Evolutionary conservation across 2,113 vertebrate genomes (phyloP), one percentile per base, ranked within the genome.

Genomic region (Castor canadensis): DNA sequence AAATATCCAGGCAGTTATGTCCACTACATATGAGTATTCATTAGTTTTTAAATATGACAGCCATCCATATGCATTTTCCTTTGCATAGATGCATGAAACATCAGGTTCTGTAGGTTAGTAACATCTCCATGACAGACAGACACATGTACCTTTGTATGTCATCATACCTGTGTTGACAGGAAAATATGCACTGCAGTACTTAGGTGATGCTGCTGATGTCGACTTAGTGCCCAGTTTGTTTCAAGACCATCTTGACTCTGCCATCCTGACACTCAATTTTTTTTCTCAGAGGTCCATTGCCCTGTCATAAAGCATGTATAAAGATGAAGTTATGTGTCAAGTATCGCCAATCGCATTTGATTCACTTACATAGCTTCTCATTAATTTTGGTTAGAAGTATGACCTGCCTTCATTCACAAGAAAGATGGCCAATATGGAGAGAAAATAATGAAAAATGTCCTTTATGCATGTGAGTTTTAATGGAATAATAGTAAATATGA

Each of bases 251-350:
- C 79, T 62, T 83, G n/a, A 5, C 2, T 60, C 49, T 43, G 26
- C 28, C 10, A 64, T 71, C 22, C 43, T 6, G 30, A 56, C 1
- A 81, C 2, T 30, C 90, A 91, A 69, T 94, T 76, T 94, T 66
- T 43, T 87, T 76, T 66, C 69, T 40, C 12, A 92, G 82, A 81
- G 17, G 0, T 19, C 13, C 62, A 66, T 62, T 82, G 16, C 9
- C 15, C 6, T 67, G 12, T 20, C 19, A 15, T 56, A 52, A 56
- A 38, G 19, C 38, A 28, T 75, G 9, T 49, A 76, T n/a, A 67
- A 87, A 40, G 81, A 79, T 93, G 6, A 12, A 75, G 93, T 52
- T 96, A n/a, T n/a, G n/a, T n/a, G n/a, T n/a, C n/a, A n/a, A n/a
- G n/a, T n/a, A n/a, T n/a, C n/a, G n/a, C n/a, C n/a, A n/a, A n/a